Evolutionary conservation across 2,888 invertebrate species (phyloP).

Genomic region (Dicyrtomina minuta): DNA sequence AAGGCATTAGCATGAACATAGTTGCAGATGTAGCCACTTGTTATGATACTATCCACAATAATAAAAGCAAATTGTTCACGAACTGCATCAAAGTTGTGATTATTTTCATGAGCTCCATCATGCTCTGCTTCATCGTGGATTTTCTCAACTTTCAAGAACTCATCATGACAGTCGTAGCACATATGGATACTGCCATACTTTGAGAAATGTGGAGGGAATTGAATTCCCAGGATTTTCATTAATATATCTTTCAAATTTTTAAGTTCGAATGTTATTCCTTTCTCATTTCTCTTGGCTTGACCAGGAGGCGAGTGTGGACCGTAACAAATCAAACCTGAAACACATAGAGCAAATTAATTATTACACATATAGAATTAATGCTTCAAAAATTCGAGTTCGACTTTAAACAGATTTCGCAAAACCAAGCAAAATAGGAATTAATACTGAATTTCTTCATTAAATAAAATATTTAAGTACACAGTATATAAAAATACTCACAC

Average conservation of each 20-base stretch:
- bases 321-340: conserved; percentile 21
- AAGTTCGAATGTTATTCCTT: conserved; percentile 13
- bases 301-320: not conserved
- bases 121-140: conserved; percentile 4
- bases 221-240: conserved; percentile 11
- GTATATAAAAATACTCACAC: too few species aligned
- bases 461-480: too few species aligned
- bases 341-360: not conserved
- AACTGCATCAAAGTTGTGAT: conserved; percentile 10
- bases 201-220: conserved; percentile 21
- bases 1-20: conserved; percentile 28
- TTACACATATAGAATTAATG: too few species aligned
- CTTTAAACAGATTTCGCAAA: too few species aligned
- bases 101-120: not conserved
- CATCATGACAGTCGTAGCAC: conserved; percentile 20
- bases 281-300: not conserved
- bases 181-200: conserved; percentile 7
- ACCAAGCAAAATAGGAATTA: too few species aligned
- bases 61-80: conserved; percentile 28
- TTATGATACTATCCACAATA: conserved; percentile 29
- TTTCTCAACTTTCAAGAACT: conserved; percentile 12
- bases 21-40: conserved; percentile 33
- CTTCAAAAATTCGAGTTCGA: not conserved
- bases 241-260: conserved; percentile 26
- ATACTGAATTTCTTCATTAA: too few species aligned